Percentiles rank a stretch among this genome's conserved stretches.
Evolutionary conservation across 2,113 vertebrate genomes (phyloP).

Genomic region (Tylochromis polylepis): DNA sequence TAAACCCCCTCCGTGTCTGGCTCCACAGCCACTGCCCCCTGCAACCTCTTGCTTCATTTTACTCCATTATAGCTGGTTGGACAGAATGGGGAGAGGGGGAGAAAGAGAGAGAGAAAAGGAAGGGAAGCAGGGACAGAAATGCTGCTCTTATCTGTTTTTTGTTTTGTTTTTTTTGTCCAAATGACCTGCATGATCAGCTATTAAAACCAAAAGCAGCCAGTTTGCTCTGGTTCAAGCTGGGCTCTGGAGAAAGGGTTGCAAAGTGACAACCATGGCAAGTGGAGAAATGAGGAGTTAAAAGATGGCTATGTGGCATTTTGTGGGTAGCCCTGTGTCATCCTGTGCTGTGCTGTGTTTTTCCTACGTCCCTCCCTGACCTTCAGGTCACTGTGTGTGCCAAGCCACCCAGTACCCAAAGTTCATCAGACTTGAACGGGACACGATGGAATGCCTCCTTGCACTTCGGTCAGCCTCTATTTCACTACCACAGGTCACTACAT

Average conservation of each 20-base stretch:
- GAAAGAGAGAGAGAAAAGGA: neutral
- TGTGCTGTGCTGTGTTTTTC: neutral
- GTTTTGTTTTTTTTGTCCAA: neutral
- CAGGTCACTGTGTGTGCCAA: constrained; percentile 13
- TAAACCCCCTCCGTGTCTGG: constrained; percentile 65
- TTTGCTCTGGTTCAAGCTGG: constrained; percentile 35
- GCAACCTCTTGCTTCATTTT: constrained; percentile 53
- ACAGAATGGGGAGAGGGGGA: neutral
- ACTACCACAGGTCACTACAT: neutral
- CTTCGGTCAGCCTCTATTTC: neutral
- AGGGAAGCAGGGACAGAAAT: constrained; percentile 1
- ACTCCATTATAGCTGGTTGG: constrained; percentile 14
- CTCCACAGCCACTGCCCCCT: constrained; percentile 42
- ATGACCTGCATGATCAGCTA: constrained; percentile 40
- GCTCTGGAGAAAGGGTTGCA: neutral
- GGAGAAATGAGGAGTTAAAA: neutral
- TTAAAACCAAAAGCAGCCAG: constrained; percentile 24
- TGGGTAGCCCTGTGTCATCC: constrained; percentile 18
- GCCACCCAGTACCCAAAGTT: constrained; percentile 54
- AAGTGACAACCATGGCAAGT: neutral
- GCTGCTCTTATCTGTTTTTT: constrained; percentile 26
- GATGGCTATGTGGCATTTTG: neutral
- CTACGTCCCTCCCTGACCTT: constrained; percentile 10
- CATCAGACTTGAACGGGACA: constrained; percentile 44
- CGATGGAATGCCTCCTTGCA: neutral